Evolutionary conservation across 2,113 vertebrate species (phyloP).

Genomic region (Macrotis lagotis): DNA sequence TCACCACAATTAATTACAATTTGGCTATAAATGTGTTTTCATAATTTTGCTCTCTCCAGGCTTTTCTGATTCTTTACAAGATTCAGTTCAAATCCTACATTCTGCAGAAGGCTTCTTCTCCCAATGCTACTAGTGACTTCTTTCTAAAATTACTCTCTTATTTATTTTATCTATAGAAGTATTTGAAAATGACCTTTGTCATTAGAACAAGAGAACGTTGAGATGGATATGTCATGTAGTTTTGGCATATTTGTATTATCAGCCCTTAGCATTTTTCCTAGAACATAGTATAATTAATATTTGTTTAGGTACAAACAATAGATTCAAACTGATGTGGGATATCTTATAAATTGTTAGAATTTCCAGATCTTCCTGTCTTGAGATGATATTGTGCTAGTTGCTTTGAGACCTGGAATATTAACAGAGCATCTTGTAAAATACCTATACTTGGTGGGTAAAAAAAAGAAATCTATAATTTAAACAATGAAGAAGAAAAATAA

Average conservation of each 20-base stretch:
- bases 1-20: background rate
- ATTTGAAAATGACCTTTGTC: background rate
- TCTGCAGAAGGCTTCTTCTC: background rate
- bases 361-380: background rate
- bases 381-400: background rate
- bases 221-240: rapidly evolving
- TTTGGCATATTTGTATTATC: background rate
- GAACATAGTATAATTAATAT: background rate
- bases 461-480: background rate
- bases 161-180: background rate
- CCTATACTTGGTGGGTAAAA: background rate
- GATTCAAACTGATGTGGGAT: too few relatives aligned
- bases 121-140: background rate
- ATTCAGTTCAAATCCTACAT: background rate
- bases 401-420: background rate
- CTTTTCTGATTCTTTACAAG: background rate
- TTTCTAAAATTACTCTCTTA: background rate
- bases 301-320: background rate
- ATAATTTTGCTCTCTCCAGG: background rate
- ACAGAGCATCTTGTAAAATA: background rate
- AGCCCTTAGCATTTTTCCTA: background rate
- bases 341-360: background rate
- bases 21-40: background rate
- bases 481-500: background rate
- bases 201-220: background rate